Evolutionary conservation across 2,888 invertebrate genomes (phyloP).

Genomic region (Neria commutata): DNA sequence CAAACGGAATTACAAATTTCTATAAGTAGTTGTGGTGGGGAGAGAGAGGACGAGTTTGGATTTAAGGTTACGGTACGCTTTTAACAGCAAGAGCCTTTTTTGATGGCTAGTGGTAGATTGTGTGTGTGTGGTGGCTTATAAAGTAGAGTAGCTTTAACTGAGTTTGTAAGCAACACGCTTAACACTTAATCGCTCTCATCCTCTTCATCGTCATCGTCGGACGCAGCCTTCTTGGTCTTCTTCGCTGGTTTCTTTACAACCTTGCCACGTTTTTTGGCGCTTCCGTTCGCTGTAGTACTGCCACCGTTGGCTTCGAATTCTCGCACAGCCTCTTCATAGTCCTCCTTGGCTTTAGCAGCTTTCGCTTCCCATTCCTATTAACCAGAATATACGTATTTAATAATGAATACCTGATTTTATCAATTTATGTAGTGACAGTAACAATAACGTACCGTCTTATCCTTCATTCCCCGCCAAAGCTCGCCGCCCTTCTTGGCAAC

Average conservation of each 20-base stretch:
- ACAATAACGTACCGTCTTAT: conserved; percentile 72
- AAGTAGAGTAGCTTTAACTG: not conserved
- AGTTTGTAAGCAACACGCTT: conserved; percentile 3
- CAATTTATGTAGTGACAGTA: not conserved
- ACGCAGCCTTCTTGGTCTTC: conserved; percentile 68
- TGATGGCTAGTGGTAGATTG: conserved; percentile 20
- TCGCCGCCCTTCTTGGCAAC: conserved; percentile 95
- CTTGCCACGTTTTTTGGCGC: conserved; percentile 64
- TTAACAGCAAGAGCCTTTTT: too few relatives aligned
- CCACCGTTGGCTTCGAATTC: conserved; percentile 85
- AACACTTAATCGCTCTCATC: conserved; percentile 69
- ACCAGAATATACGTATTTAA: conserved; percentile 16
- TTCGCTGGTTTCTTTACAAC: conserved; percentile 63
- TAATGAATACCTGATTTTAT: conserved; percentile 19
- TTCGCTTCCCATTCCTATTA: conserved; percentile 88
- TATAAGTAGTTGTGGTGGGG: too few relatives aligned
- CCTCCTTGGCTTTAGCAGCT: conserved; percentile 85
- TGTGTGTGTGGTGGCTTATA: conserved; percentile 20
- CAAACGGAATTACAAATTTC: too few relatives aligned
- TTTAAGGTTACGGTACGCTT: too few relatives aligned
- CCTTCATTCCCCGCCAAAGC: conserved; percentile 89
- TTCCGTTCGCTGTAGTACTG: conserved; percentile 62
- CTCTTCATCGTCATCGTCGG: conserved; percentile 68
- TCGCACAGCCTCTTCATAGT: conserved; percentile 86
- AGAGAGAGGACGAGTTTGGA: too few relatives aligned